Evolutionary conservation across 2,113 vertebrate species (phyloP).

Genomic region (Tangachromis dhanisi): DNA sequence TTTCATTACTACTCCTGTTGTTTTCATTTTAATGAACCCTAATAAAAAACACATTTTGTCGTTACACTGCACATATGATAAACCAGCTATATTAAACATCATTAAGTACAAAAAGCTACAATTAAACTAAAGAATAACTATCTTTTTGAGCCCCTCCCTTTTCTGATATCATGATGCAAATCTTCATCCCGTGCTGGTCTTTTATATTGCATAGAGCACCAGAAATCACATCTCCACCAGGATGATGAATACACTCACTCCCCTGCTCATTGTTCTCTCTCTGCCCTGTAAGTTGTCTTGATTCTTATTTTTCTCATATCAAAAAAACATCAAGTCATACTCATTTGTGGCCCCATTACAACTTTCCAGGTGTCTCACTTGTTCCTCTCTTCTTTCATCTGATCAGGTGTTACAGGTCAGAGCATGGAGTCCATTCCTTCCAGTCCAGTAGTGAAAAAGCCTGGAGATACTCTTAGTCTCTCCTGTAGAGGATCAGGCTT

Average conservation of each 20-base stretch:
- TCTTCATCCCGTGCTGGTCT: neutral
- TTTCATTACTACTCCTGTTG: neutral
- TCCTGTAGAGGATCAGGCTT: neutral
- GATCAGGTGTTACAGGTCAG: neutral
- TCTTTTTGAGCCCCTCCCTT: neutral
- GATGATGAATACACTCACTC: neutral
- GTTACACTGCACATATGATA: neutral
- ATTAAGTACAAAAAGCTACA: neutral
- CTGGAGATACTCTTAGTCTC: constrained; percentile 1
- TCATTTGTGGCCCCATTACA: neutral
- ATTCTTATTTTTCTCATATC: neutral
- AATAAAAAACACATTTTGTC: neutral
- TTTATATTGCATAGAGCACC: neutral
- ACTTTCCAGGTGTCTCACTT: neutral
- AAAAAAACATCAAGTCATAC: neutral
- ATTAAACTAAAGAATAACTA: neutral
- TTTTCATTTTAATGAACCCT: neutral
- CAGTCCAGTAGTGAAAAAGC: neutral
- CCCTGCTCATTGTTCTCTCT: neutral
- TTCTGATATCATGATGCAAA: neutral
- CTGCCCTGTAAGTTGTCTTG: neutral
- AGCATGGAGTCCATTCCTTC: neutral
- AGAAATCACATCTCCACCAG: neutral
- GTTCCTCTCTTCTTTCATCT: neutral
- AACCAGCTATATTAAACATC: neutral